phyloP scores from a whole-genome alignment of 2,888 invertebrate genomes.

The Copidosoma aretas region DNA sequence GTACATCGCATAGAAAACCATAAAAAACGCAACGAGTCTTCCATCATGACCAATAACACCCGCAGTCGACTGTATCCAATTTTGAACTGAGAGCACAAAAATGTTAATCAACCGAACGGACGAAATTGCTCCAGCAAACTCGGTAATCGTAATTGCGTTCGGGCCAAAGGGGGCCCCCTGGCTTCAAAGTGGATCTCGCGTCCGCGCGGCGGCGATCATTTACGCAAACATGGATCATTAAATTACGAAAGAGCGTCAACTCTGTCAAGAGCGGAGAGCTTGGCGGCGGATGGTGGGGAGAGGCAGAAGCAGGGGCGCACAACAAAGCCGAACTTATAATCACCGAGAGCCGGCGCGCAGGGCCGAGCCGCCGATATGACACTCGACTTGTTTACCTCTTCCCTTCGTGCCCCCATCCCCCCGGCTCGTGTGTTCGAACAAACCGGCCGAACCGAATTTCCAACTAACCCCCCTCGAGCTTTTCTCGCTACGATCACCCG shows the following conservation, averaged over 20 bases:
- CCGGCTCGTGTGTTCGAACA: neutral
- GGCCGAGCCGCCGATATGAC: conserved; percentile 9
- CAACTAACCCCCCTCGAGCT: neutral
- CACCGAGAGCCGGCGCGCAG: conserved; percentile 1
- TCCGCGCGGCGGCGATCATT: conserved; percentile 2
- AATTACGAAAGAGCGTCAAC: conserved; percentile 20
- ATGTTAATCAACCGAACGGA: no score
- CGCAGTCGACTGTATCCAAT: no score
- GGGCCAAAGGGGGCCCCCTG: no score
- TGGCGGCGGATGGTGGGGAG: neutral
- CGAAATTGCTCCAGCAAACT: no score
- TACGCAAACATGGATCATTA: conserved; percentile 17
- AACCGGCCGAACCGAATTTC: neutral
- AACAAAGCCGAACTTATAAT: conserved; percentile 7
- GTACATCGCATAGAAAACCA: no score
- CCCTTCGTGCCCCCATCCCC: neutral
- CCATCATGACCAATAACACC: no score
- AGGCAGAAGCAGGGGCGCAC: no score
- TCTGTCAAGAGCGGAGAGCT: conserved; percentile 3
- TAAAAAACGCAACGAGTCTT: no score
- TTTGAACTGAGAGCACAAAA: no score
- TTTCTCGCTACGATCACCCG: neutral
- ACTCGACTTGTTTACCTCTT: conserved; percentile 5
- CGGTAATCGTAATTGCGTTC: no score
- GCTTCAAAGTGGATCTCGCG: conserved; percentile 1